phyloP scores from a whole-genome alignment of 1,140 invertebrate species.

The Akabosia matsudoensis region DNA sequence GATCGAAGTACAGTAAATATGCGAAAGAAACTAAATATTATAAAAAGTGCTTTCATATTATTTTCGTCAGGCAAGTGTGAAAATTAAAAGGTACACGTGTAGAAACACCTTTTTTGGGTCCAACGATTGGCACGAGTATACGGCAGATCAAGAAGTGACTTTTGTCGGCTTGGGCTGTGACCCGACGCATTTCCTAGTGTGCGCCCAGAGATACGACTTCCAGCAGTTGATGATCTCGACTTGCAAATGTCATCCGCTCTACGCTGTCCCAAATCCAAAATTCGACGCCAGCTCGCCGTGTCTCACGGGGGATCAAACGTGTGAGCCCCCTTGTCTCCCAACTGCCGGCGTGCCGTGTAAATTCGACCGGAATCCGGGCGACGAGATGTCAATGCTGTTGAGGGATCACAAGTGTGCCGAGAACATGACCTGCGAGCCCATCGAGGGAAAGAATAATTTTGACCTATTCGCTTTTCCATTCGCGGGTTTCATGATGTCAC shows the following conservation, averaged over 20 bases:
- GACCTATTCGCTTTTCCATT: background rate
- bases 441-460: background rate
- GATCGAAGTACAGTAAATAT: too few species aligned
- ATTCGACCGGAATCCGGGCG: background rate
- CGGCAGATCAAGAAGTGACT: too few species aligned
- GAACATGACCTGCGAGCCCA: background rate
- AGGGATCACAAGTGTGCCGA: background rate
- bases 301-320: background rate
- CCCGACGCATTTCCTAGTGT: background rate
- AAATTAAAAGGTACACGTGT: background rate
- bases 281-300: too few species aligned
- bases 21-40: background rate
- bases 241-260: background rate
- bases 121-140: too few species aligned
- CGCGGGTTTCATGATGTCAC: background rate
- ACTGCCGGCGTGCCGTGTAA: background rate
- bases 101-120: background rate
- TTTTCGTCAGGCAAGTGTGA: background rate
- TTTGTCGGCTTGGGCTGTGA: background rate
- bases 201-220: background rate
- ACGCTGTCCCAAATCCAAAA: background rate
- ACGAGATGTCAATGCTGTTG: background rate
- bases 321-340: background rate
- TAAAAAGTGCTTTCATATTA: background rate
- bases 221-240: background rate